phyloP scores from a whole-genome alignment of 1,140 invertebrate genomes.

The Phymorhynchus buccinoides region DNA sequence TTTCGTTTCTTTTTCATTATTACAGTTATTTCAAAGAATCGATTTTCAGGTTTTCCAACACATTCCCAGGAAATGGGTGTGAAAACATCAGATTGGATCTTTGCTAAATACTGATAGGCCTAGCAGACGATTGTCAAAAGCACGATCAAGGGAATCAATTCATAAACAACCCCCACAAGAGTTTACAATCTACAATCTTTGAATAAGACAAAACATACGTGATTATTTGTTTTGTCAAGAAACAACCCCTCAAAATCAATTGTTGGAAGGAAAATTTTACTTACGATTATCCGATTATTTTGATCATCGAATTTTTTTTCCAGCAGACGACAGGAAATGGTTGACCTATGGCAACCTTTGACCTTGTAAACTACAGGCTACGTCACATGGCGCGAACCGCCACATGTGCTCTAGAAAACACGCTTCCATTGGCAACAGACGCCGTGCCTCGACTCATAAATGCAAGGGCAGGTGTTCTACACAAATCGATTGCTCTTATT shows the following conservation, averaged over 20 bases:
- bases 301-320: too few relatives aligned
- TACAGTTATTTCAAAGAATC: too few relatives aligned
- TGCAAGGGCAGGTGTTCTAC: constrained; percentile 39
- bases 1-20: too few relatives aligned
- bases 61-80: too few relatives aligned
- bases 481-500: constrained; percentile 12
- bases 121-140: constrained; percentile 15
- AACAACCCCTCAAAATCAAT: too few relatives aligned
- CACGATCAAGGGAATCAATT: not conserved
- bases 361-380: constrained; percentile 44
- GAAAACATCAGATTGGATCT: too few relatives aligned
- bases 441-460: not conserved
- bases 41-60: too few relatives aligned
- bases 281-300: too few relatives aligned
- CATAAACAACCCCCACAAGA: too few relatives aligned
- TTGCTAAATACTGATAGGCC: too few relatives aligned
- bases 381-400: constrained; percentile 54
- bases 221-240: too few relatives aligned
- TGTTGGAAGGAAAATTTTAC: too few relatives aligned
- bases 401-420: constrained; percentile 47
- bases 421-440: constrained; percentile 23
- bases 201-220: not conserved
- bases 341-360: constrained; percentile 49
- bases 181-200: not conserved
- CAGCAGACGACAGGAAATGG: constrained; percentile 54